Percentiles rank a stretch among this genome's conserved stretches.
phyloP scores from a whole-genome alignment of 2,888 invertebrate genomes.

The Selenia dentaria region DNA sequence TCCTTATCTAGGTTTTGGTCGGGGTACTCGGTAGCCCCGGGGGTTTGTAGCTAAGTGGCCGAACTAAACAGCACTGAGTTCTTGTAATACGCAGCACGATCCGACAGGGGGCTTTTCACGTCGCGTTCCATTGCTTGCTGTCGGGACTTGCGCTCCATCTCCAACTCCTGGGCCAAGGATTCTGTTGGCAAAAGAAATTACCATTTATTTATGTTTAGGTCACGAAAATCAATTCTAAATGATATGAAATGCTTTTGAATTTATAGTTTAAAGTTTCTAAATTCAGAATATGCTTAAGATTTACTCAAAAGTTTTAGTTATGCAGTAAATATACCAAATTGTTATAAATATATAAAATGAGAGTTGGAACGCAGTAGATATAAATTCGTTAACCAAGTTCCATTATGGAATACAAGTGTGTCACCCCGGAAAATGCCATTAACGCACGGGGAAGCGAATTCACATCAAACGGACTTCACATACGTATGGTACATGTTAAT shows the following conservation, averaged over 20 bases:
- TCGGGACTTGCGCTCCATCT: slow-evolving; percentile 94
- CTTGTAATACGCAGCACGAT: slow-evolving; percentile 93
- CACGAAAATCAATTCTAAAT: too few relatives aligned
- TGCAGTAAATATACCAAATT: too few relatives aligned
- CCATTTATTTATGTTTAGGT: too few relatives aligned
- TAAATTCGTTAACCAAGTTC: slow-evolving; percentile 26
- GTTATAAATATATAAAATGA: too few relatives aligned
- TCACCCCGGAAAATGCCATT: slow-evolving; percentile 75
- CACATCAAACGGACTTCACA: slow-evolving; percentile 78
- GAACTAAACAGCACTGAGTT: slow-evolving; percentile 95
- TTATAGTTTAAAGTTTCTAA: too few relatives aligned
- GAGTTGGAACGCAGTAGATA: slow-evolving; percentile 12
- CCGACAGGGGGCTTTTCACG: slow-evolving; percentile 93
- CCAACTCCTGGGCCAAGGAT: slow-evolving; percentile 93
- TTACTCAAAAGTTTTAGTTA: too few relatives aligned
- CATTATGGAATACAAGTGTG: slow-evolving; percentile 48
- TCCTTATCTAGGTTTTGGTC: slow-evolving; percentile 66
- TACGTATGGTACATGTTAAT: slow-evolving; percentile 72
- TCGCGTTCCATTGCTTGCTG: slow-evolving; percentile 92
- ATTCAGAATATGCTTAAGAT: too few relatives aligned
- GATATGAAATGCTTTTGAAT: too few relatives aligned
- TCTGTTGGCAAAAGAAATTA: slow-evolving; percentile 86
- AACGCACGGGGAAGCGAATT: slow-evolving; percentile 61
- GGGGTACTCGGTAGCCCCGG: slow-evolving; percentile 72
- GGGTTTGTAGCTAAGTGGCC: slow-evolving; percentile 87